phyloP scores from a whole-genome alignment of 2,888 invertebrate genomes.

The Ceraclea dissimilis region DNA sequence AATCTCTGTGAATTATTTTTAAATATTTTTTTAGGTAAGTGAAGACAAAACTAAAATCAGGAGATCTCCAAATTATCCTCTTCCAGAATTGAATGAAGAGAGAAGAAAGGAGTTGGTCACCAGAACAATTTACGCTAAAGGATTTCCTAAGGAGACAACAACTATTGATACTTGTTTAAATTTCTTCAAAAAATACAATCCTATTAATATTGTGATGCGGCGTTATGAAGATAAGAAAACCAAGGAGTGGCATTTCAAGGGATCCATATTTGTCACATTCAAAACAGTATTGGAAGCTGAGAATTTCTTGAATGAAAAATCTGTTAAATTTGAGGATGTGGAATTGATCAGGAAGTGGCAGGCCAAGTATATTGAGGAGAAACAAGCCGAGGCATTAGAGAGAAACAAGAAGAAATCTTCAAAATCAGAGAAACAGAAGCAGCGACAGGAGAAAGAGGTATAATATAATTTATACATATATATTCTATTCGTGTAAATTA shows the following conservation, averaged over 20 bases:
- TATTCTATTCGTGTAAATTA: not conserved
- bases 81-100: slow-evolving; percentile 81
- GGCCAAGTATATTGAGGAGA: slow-evolving; percentile 57
- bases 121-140: slow-evolving; percentile 83
- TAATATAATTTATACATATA: not conserved
- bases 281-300: slow-evolving; percentile 72
- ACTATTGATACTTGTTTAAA: slow-evolving; percentile 64
- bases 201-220: slow-evolving; percentile 61
- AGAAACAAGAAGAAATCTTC: slow-evolving; percentile 51
- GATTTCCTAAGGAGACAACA: slow-evolving; percentile 62
- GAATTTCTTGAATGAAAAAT: slow-evolving; percentile 64
- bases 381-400: slow-evolving; percentile 58
- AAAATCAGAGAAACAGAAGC: slow-evolving; percentile 38
- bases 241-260: slow-evolving; percentile 70
- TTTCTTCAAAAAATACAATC: slow-evolving; percentile 64
- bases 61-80: slow-evolving; percentile 60
- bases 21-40: slow-evolving; percentile 43
- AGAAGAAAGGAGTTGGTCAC: slow-evolving; percentile 67
- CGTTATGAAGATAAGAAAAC: slow-evolving; percentile 55
- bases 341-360: slow-evolving; percentile 64
- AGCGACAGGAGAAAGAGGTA: slow-evolving; percentile 32
- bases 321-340: slow-evolving; percentile 59
- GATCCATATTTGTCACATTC: slow-evolving; percentile 88
- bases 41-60: slow-evolving; percentile 67
- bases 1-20: not conserved